phyloP scores from a whole-genome alignment of 1,140 invertebrate genomes.

The Drosophila santomea region DNA sequence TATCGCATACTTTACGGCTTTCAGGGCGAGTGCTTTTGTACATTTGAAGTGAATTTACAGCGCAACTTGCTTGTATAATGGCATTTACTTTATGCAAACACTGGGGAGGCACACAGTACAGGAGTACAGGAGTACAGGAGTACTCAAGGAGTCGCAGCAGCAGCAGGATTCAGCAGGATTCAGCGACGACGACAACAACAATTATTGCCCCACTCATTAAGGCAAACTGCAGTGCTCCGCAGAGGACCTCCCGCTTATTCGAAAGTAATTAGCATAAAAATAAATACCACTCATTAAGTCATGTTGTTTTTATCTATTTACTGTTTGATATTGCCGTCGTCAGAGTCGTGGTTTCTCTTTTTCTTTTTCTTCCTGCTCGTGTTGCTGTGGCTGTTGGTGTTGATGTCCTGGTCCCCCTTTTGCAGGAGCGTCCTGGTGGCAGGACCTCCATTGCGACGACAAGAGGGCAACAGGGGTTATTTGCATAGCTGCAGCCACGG shows the following conservation, averaged over 20 bases:
- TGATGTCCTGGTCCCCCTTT: conserved; percentile 5
- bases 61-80: conserved; percentile 75
- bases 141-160: conserved; percentile 19
- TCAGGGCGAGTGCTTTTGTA: conserved; percentile 78
- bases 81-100: conserved; percentile 76
- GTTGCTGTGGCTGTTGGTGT: conserved; percentile 7
- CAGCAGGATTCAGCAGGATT: conserved; percentile 17
- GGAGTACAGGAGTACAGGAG: not conserved
- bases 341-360: conserved; percentile 23
- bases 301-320: conserved; percentile 82
- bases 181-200: conserved; percentile 16
- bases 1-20: conserved; percentile 77
- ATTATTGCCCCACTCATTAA: conserved; percentile 72
- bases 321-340: conserved; percentile 65
- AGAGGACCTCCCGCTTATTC: conserved; percentile 56
- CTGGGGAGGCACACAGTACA: conserved; percentile 1
- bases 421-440: conserved; percentile 3
- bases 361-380: conserved; percentile 2
- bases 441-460: conserved; percentile 12
- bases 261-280: conserved; percentile 83
- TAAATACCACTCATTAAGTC: conserved; percentile 83
- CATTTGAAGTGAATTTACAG: conserved; percentile 77
- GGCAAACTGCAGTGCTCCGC: conserved; percentile 30
- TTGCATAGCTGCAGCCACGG: conserved; percentile 32
- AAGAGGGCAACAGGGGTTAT: conserved; percentile 14